Conservation (phyloP, 2,888 invertebrate genomes). For the Ophraella communa region DNA sequence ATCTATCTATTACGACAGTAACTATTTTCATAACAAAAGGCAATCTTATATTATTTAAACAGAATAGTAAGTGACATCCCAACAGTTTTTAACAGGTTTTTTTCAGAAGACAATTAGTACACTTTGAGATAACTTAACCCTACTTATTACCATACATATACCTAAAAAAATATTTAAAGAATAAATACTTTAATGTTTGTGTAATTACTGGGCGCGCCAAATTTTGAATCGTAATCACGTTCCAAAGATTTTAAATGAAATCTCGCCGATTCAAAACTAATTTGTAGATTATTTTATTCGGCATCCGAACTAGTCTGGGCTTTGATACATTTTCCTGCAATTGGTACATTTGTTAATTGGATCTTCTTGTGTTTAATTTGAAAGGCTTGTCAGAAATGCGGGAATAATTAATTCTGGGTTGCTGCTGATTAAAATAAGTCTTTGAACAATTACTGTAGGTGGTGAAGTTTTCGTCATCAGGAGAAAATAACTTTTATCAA, state of each 20-base stretch:
- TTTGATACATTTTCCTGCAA: slow-evolving; percentile 19
- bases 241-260: neutral
- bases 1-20: too few relatives aligned
- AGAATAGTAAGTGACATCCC: too few relatives aligned
- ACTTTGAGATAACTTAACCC: too few relatives aligned
- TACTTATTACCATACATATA: too few relatives aligned
- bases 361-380: slow-evolving; percentile 26
- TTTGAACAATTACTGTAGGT: slow-evolving; percentile 23
- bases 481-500: slow-evolving; percentile 2
- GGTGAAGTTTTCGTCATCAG: slow-evolving; percentile 17
- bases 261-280: slow-evolving; percentile 13
- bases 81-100: too few relatives aligned
- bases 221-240: neutral
- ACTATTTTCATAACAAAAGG: too few relatives aligned
- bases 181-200: too few relatives aligned
- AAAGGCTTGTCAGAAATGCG: slow-evolving; percentile 22
- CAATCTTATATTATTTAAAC: too few relatives aligned
- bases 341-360: slow-evolving; percentile 26
- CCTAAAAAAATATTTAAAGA: too few relatives aligned
- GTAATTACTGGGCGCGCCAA: neutral
- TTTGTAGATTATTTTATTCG: slow-evolving; percentile 22
- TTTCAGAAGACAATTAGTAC: too few relatives aligned
- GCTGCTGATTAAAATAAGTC: slow-evolving; percentile 22
- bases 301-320: slow-evolving; percentile 13
- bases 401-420: slow-evolving; percentile 17